Percentiles rank a stretch among this genome's conserved stretches.
These are phyloP conservation scores for Uloborus plumipes DNA, from an alignment of 2,888 invertebrate species.

Conservation along the genomic window DNA sequence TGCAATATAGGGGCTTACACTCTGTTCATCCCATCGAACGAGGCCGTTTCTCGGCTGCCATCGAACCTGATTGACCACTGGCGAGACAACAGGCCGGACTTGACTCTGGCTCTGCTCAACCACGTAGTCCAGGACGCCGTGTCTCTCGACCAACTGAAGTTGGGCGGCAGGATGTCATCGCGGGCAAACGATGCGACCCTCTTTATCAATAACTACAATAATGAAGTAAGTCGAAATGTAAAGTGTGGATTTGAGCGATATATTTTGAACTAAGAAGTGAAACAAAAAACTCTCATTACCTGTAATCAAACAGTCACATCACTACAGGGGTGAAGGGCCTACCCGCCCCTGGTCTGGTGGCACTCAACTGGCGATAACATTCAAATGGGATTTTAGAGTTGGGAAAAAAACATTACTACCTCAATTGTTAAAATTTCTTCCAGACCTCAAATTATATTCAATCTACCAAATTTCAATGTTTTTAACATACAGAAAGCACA, in stretches of 20 bases:
- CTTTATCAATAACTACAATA: slow-evolving; percentile 50
- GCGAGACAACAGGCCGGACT: slow-evolving; percentile 56
- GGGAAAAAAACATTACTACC: no score
- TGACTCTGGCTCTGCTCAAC: slow-evolving; percentile 58
- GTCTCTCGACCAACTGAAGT: slow-evolving; percentile 58
- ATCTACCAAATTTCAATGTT: no score
- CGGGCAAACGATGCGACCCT: slow-evolving; percentile 39
- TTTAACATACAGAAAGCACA: no score
- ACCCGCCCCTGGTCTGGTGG: no score
- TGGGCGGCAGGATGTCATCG: slow-evolving; percentile 39
- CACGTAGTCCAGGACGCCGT: slow-evolving; percentile 62
- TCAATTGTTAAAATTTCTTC: no score
- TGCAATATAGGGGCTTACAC: slow-evolving; percentile 64
- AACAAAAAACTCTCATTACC: no score
- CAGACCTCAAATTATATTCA: no score
- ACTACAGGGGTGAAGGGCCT: no score
- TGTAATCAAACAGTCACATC: no score
- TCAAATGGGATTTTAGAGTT: no score
- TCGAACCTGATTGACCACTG: slow-evolving; percentile 63
- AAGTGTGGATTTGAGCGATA: neutral
- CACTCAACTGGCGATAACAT: no score
- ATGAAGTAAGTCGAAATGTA: slow-evolving; percentile 33
- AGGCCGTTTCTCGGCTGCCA: slow-evolving; percentile 65
- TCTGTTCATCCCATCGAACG: slow-evolving; percentile 66
- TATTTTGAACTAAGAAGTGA: neutral